Percentiles rank a stretch among this genome's conserved stretches.
phyloP scores from a whole-genome alignment of 2,113 vertebrate species.

The Halcyon malimbica region DNA sequence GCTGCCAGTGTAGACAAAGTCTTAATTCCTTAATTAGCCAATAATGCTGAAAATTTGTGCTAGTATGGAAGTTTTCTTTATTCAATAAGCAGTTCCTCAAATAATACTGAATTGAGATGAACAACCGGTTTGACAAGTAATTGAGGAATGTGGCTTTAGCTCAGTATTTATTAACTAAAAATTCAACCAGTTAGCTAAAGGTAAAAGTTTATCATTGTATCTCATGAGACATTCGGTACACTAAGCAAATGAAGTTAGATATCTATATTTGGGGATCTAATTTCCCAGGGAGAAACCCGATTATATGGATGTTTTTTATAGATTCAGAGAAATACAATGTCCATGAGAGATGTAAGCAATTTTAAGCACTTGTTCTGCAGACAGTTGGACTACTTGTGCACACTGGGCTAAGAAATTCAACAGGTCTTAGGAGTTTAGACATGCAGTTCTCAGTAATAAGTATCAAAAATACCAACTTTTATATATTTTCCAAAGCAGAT shows the following conservation, averaged over 20 bases:
- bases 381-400: neutral
- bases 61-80: constrained; percentile 42
- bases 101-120: neutral
- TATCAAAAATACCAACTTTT: neutral
- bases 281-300: neutral
- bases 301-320: neutral
- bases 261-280: neutral
- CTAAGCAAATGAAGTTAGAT: neutral
- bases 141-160: neutral
- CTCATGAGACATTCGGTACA: neutral
- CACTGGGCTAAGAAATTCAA: neutral
- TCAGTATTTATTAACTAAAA: constrained; percentile 46
- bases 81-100: constrained; percentile 21
- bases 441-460: neutral
- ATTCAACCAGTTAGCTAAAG: neutral
- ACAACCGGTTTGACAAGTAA: constrained; percentile 21
- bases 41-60: constrained; percentile 57
- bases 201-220: constrained; percentile 33
- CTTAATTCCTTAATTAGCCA: constrained; percentile 67
- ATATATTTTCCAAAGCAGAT: neutral
- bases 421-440: neutral
- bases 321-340: neutral
- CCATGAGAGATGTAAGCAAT: neutral
- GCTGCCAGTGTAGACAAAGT: constrained; percentile 59
- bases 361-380: neutral